phyloP scores from a whole-genome alignment of 2,888 invertebrate species.

The Ethmia dodecea region DNA sequence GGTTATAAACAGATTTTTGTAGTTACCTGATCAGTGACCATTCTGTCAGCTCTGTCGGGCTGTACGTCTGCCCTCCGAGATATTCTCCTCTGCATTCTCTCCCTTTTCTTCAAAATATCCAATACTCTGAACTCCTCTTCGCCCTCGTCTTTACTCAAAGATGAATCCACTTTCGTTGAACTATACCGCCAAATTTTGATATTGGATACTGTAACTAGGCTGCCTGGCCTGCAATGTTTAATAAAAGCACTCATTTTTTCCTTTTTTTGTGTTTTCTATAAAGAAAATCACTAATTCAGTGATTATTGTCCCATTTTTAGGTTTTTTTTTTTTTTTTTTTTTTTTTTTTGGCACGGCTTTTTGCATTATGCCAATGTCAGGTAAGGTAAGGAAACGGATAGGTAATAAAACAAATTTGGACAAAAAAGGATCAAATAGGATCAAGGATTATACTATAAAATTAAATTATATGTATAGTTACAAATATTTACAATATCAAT shows the following conservation, averaged over 20 bases:
- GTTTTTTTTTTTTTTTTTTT: too few species aligned
- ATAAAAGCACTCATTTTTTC: conserved; percentile 60
- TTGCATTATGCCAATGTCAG: too few species aligned
- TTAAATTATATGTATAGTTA: too few species aligned
- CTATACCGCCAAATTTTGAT: conserved; percentile 55
- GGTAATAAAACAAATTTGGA: too few species aligned
- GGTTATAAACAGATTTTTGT: neutral
- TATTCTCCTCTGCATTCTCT: conserved; percentile 35
- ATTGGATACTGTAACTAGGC: conserved; percentile 36
- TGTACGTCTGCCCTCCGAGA: conserved; percentile 46
- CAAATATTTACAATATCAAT: too few species aligned
- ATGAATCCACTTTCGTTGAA: conserved; percentile 46
- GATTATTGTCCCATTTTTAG: conserved; percentile 31
- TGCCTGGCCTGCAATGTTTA: conserved; percentile 42
- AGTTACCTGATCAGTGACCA: conserved; percentile 60
- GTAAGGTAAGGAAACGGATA: too few species aligned
- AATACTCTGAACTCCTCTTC: conserved; percentile 74
- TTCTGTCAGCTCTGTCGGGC: conserved; percentile 62
- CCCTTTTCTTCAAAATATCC: conserved; percentile 63
- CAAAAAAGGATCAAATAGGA: too few species aligned
- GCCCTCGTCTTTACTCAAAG: conserved; percentile 35
- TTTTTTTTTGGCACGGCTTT: too few species aligned
- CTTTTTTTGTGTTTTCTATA: conserved; percentile 38
- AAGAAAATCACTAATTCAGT: conserved; percentile 12
- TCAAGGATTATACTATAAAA: too few species aligned